Percentiles rank a stretch among this genome's conserved stretches.
Evolutionary conservation across 2,797 vertebrate genomes (phyloP).

Genomic region (Parauchenoglanis ngamensis): DNA sequence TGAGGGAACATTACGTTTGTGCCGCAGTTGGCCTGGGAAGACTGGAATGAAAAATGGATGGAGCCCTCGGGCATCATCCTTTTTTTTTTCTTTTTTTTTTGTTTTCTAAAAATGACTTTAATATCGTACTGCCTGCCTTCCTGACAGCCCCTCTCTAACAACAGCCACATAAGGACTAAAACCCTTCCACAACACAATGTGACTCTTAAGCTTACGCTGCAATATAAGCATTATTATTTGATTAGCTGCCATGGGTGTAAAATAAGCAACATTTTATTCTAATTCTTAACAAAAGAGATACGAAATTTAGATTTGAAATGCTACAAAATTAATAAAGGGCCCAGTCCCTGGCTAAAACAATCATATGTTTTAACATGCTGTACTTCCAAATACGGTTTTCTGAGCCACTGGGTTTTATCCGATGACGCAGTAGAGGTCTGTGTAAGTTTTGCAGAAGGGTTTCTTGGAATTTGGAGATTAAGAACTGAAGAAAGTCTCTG

Average conservation of each 20-base stretch:
- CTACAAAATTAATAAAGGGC: background rate
- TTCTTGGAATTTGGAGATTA: slow-evolving; percentile 1
- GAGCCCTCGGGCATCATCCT: background rate
- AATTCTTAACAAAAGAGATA: no score
- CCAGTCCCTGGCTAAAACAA: background rate
- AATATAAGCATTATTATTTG: background rate
- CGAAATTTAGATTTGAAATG: background rate
- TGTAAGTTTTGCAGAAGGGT: background rate
- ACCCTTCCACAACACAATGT: background rate
- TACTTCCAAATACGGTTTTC: slow-evolving; percentile 18
- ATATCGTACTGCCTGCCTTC: slow-evolving; percentile 13
- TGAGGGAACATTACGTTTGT: background rate
- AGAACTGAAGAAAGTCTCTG: background rate
- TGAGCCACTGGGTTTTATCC: background rate
- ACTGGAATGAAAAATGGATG: slow-evolving; percentile 26
- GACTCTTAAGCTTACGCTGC: background rate
- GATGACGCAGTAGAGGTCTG: background rate
- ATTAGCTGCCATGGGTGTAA: background rate
- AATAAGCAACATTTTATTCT: background rate
- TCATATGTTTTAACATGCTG: background rate
- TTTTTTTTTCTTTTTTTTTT: background rate
- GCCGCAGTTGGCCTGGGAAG: slow-evolving; percentile 9
- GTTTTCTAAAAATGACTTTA: background rate
- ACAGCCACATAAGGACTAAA: background rate
- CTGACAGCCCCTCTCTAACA: background rate